Conservation (phyloP, 2,797 vertebrate genomes). For the Sebastes ruberrimus region DNA sequence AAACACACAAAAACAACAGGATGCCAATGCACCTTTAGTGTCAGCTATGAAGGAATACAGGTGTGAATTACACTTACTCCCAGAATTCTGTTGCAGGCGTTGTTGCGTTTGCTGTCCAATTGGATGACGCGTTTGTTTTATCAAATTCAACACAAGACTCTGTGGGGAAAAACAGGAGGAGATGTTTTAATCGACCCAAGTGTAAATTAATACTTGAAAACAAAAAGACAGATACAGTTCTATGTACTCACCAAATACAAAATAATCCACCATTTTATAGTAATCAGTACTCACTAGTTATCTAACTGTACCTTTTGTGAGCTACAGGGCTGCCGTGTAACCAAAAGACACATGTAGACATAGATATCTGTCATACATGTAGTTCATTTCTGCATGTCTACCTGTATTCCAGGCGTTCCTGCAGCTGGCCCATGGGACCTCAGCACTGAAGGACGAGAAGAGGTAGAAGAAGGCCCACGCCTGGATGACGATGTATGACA, state of each 20-base stretch:
- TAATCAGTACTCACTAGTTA: not conserved
- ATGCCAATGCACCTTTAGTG: not conserved
- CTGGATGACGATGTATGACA: slow-evolving; percentile 79
- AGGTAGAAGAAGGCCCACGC: slow-evolving; percentile 81
- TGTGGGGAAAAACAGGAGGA: slow-evolving; percentile 20
- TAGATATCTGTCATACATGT: not conserved
- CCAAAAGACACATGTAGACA: not conserved
- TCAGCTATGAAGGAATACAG: not conserved
- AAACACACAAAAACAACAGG: not conserved
- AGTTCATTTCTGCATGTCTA: slow-evolving; percentile 6
- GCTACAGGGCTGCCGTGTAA: not conserved
- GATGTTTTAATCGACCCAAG: not conserved
- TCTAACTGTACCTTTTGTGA: not conserved
- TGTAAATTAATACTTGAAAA: not conserved
- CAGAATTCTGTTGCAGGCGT: slow-evolving; percentile 93
- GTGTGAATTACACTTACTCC: slow-evolving; percentile 85
- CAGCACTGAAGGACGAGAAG: slow-evolving; percentile 74
- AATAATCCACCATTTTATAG: not conserved
- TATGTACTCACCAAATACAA: not conserved
- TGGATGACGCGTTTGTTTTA: slow-evolving; percentile 82
- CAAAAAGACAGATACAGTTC: not conserved
- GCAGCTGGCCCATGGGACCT: slow-evolving; percentile 78
- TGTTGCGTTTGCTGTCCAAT: slow-evolving; percentile 85
- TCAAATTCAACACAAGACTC: slow-evolving; percentile 87
- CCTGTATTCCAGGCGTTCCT: slow-evolving; percentile 78